These are phyloP conservation scores for Hydroisotoma schaefferi DNA, from an alignment of 2,888 invertebrate species.

Conservation along the genomic window DNA sequence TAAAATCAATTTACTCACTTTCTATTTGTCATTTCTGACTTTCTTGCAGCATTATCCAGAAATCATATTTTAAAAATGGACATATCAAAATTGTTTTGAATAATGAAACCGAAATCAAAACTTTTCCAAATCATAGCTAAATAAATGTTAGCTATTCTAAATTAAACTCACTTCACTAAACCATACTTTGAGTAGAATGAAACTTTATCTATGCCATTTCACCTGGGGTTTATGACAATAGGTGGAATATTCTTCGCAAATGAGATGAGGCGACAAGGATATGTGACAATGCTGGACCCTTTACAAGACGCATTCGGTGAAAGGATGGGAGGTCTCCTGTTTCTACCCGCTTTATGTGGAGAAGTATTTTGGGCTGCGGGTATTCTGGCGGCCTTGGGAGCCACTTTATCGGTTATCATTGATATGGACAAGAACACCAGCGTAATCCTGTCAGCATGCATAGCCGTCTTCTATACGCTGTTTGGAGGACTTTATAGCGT, in stretches of 20 bases:
- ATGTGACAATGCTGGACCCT: conserved; percentile 70
- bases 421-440: conserved; percentile 58
- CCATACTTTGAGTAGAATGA: too few relatives aligned
- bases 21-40: too few relatives aligned
- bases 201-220: too few relatives aligned
- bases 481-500: conserved; percentile 68
- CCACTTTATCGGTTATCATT: conserved; percentile 62
- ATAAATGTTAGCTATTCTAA: too few relatives aligned
- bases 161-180: too few relatives aligned
- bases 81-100: too few relatives aligned
- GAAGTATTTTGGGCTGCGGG: conserved; percentile 53
- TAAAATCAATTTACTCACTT: too few relatives aligned
- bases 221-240: too few relatives aligned
- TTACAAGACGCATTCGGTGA: conserved; percentile 67
- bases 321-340: conserved; percentile 64
- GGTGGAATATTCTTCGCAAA: conserved; percentile 67
- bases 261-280: conserved; percentile 65
- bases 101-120: too few relatives aligned
- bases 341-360: conserved; percentile 65
- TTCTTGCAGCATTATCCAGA: too few relatives aligned
- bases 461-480: conserved; percentile 64
- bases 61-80: too few relatives aligned
- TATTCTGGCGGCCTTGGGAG: conserved; percentile 52
- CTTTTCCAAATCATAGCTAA: too few relatives aligned
- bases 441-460: conserved; percentile 60